Conservation (phyloP, 1,140 invertebrate genomes). For the Halictus rubicundus region DNA sequence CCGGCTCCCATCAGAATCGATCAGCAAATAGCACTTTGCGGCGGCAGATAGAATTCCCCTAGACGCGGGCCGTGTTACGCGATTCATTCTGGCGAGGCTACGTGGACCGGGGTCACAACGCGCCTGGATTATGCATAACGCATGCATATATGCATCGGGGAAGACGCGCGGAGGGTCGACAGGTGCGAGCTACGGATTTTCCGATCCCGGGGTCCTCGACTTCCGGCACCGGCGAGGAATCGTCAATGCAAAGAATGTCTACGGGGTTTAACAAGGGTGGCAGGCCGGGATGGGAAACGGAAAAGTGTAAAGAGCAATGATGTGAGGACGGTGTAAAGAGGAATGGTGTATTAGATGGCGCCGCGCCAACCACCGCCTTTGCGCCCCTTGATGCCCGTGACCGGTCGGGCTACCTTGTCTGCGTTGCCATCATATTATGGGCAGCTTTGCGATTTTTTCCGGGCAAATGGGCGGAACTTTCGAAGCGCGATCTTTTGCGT, state of each 20-base stretch:
- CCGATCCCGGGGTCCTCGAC: constrained; percentile 22
- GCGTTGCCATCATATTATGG: too few species aligned
- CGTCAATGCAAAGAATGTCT: constrained; percentile 29
- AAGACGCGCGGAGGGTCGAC: constrained; percentile 46
- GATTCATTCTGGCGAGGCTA: constrained; percentile 14
- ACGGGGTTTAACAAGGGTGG: constrained; percentile 2
- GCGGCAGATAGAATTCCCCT: constrained; percentile 23
- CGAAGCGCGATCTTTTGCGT: too few species aligned
- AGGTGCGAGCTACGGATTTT: constrained; percentile 43
- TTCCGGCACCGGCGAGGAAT: constrained; percentile 2
- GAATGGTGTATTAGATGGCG: constrained; percentile 56
- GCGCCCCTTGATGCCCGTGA: constrained; percentile 34
- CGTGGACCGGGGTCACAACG: constrained; percentile 34
- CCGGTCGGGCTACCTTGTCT: not conserved
- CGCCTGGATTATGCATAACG: constrained; percentile 48
- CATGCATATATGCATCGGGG: constrained; percentile 54
- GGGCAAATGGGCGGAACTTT: too few species aligned
- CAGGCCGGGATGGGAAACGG: not conserved
- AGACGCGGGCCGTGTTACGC: constrained; percentile 1
- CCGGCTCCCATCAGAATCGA: constrained; percentile 15
- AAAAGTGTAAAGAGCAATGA: constrained; percentile 17
- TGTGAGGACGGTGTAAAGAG: constrained; percentile 5
- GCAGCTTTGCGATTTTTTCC: too few species aligned
- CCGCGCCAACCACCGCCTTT: constrained; percentile 55
- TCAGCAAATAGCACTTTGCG: constrained; percentile 27